These are phyloP conservation scores for Cryptotermes secundus DNA, from an alignment of 1,140 invertebrate species.

Conservation along the genomic window DNA sequence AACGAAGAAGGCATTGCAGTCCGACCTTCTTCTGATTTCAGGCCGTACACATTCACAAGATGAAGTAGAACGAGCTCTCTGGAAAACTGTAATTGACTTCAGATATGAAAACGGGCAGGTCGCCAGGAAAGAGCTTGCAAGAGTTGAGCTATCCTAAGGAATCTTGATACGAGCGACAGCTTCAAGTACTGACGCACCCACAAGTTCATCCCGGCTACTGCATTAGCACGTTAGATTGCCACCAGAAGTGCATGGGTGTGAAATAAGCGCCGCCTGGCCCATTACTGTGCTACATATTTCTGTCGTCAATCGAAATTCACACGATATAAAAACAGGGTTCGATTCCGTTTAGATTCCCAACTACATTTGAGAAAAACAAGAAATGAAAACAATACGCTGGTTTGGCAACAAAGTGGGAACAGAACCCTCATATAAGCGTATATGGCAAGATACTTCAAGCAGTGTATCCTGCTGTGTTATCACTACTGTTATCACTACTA, in stretches of 20 bases:
- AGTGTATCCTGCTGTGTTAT: too few relatives aligned
- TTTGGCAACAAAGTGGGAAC: too few relatives aligned
- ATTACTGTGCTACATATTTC: too few relatives aligned
- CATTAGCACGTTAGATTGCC: background rate
- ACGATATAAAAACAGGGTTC: too few relatives aligned
- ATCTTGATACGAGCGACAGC: background rate
- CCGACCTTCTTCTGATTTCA: background rate
- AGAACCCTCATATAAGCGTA: too few relatives aligned
- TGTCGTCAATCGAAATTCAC: too few relatives aligned
- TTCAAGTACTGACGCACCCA: background rate
- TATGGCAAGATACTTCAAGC: too few relatives aligned
- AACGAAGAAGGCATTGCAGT: background rate
- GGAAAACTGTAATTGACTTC: background rate
- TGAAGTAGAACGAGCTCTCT: background rate
- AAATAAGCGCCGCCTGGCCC: background rate
- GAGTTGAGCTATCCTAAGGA: background rate
- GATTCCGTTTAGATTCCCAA: too few relatives aligned
- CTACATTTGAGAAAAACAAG: too few relatives aligned
- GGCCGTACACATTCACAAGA: background rate
- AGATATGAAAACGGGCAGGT: background rate
- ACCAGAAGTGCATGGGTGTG: background rate
- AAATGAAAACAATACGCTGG: too few relatives aligned
- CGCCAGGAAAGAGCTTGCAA: background rate
- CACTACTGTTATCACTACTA: too few relatives aligned
- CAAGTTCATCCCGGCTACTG: background rate